These are phyloP conservation scores for Pholis gunnellus DNA, from an alignment of 2,113 vertebrate genomes.

Conservation along the genomic window DNA sequence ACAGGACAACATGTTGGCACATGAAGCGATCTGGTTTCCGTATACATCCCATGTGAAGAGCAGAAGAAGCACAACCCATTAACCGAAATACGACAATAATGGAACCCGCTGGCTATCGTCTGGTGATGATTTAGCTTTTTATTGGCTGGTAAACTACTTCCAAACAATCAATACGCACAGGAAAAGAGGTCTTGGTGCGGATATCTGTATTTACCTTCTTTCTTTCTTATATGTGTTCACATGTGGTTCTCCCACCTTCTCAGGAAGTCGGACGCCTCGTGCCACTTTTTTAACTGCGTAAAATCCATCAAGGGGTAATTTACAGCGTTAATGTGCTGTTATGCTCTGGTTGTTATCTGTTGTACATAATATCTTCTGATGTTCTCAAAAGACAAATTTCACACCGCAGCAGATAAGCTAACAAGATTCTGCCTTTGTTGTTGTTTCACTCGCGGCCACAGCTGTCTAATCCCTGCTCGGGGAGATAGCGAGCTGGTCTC, in stretches of 20 bases:
- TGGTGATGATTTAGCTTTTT: no score
- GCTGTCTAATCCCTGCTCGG: slow-evolving; percentile 44
- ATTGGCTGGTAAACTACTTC: no score
- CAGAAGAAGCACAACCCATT: no score
- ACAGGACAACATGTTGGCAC: no score
- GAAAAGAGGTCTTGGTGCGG: no score
- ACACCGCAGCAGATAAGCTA: slow-evolving; percentile 68
- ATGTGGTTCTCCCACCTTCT: neutral
- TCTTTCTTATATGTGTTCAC: no score
- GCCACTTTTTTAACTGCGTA: slow-evolving; percentile 33
- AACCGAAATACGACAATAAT: no score
- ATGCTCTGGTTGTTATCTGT: slow-evolving; percentile 64
- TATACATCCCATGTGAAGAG: no score
- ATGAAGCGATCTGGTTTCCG: no score
- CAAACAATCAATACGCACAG: no score
- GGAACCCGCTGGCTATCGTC: no score
- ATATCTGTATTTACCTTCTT: neutral
- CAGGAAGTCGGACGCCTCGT: neutral
- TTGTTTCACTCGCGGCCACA: slow-evolving; percentile 44
- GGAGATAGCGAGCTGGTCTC: slow-evolving; percentile 36
- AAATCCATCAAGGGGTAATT: slow-evolving; percentile 55
- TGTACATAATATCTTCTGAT: slow-evolving; percentile 44
- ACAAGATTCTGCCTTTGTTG: slow-evolving; percentile 64
- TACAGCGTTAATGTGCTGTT: slow-evolving; percentile 46
- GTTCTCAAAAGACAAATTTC: slow-evolving; percentile 68